A percentile compares a stretch with the other conserved stretches of the same genome.
These are phyloP conservation scores for Gephyroberyx darwinii DNA, from an alignment of 2,797 vertebrate species.

Conservation along the genomic window DNA sequence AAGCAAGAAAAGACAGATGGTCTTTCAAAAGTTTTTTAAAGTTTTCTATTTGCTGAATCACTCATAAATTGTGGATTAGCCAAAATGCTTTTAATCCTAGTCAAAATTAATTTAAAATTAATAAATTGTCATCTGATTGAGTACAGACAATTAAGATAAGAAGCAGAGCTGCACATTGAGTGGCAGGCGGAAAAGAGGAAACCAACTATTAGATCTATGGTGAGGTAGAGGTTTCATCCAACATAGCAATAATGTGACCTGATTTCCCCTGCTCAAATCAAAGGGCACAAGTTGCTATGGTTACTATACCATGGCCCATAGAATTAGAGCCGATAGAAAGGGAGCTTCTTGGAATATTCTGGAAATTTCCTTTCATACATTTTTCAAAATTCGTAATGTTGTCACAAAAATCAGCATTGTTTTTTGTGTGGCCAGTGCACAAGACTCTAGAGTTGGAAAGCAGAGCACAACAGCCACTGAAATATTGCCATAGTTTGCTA, in stretches of 20 bases:
- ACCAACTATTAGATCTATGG: slow-evolving; percentile 35
- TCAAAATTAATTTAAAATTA: slow-evolving; percentile 28
- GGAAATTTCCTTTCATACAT: slow-evolving; percentile 11
- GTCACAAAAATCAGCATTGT: slow-evolving; percentile 14
- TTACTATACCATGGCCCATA: slow-evolving; percentile 51
- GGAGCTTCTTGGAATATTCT: slow-evolving; percentile 28
- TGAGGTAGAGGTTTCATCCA: slow-evolving; percentile 52
- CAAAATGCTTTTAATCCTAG: slow-evolving; percentile 25
- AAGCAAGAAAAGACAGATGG: slow-evolving; percentile 23
- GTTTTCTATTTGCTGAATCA: slow-evolving; percentile 26
- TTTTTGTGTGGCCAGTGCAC: slow-evolving; percentile 16
- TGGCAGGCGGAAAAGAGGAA: slow-evolving; percentile 19
- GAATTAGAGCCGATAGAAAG: slow-evolving; percentile 17
- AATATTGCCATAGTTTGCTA: slow-evolving; percentile 3
- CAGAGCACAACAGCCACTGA: slow-evolving; percentile 11
- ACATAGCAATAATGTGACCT: slow-evolving; percentile 57
- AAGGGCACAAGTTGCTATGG: slow-evolving; percentile 71
- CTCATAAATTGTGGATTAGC: slow-evolving; percentile 20
- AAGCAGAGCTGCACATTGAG: slow-evolving; percentile 10
- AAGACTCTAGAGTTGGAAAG: slow-evolving; percentile 21
- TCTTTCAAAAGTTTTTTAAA: slow-evolving; percentile 1
- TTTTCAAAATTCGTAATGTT: slow-evolving; percentile 9
- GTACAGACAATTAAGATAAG: slow-evolving; percentile 17
- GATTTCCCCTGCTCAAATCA: slow-evolving; percentile 56
- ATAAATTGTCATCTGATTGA: slow-evolving; percentile 20